phyloP scores from a whole-genome alignment of 2,113 vertebrate species.

The Rhynchopsitta pachyrhyncha region DNA sequence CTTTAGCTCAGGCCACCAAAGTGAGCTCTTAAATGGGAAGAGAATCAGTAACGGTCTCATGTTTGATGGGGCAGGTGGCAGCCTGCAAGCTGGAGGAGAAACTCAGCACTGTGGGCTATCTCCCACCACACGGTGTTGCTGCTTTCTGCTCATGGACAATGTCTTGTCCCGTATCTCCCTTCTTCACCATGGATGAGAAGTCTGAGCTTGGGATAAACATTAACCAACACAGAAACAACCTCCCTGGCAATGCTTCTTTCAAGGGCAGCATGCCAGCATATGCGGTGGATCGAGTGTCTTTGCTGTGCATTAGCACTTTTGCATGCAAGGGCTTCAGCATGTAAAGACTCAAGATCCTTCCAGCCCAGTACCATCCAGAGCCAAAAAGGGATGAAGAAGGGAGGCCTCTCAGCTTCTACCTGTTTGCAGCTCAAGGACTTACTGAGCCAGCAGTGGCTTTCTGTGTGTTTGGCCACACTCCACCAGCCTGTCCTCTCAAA shows the following conservation, averaged over 20 bases:
- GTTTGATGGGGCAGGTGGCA: neutral
- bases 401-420: neutral
- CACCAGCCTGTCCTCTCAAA: neutral
- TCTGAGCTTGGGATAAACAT: neutral
- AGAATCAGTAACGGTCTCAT: neutral
- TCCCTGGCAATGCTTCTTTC: neutral
- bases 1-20: neutral
- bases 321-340: neutral
- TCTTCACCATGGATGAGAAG: neutral
- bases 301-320: neutral
- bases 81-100: neutral
- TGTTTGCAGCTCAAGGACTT: neutral
- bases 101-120: neutral
- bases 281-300: rapidly evolving
- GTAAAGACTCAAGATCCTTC: neutral
- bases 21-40: neutral
- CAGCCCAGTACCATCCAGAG: neutral
- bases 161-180: neutral
- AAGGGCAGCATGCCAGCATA: neutral
- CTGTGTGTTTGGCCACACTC: neutral
- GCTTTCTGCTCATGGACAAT: neutral
- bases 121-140: neutral
- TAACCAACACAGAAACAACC: neutral
- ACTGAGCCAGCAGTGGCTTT: neutral
- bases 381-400: neutral